Base-by-base conservation (phyloP, 2,888 invertebrate species). In the Pyrgus malvae region DNA sequence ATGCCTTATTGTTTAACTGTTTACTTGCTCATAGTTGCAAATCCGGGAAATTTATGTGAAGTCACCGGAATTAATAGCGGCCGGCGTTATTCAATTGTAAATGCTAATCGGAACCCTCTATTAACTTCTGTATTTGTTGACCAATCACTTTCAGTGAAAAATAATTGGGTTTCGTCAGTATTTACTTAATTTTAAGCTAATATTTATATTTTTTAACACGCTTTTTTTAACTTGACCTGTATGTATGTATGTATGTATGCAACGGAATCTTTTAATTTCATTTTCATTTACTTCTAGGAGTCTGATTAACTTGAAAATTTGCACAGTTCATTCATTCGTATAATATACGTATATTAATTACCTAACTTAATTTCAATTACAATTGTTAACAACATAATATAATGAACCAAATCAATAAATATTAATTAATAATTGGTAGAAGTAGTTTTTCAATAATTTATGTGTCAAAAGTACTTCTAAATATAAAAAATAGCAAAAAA, bases 1-100 rank as follows among this genome's bases (percentile, higher is more conserved):
- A 67, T 74, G 72, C 74, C 70, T 76, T 77, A 83, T 83, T 85
- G 82, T 83, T 82, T 73, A 59, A 69, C 69, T 78, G 77, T 80
- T 80, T 80, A 77, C 79, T 78, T 69, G 74, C 70, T 76, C 73
- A 72, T 74, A 75, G 74, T 75, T 69, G 67, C 67, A 69, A 65
- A 61, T 58, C 55, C 48, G 46, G 41, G 38, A 37, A 61, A 55
- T 61, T 61, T 58, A 44, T 57, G 56, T 55, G 37, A 40, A 48
- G 25, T 58, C 49, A 49, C 44, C 40, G 29, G 27, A 58, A 55
- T 46, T 45, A 45, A 42, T 25, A 31, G 40, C 38, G 53, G 45
- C 17, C 38, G 38, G 29, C 23, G 42, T 57, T 49, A 53, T 57
- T 55, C 45, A 46, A 53, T 53, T 53, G 44, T 53, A 53, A 51